Conservation (phyloP, 2,113 vertebrate genomes). For the Ailurus styani region DNA sequence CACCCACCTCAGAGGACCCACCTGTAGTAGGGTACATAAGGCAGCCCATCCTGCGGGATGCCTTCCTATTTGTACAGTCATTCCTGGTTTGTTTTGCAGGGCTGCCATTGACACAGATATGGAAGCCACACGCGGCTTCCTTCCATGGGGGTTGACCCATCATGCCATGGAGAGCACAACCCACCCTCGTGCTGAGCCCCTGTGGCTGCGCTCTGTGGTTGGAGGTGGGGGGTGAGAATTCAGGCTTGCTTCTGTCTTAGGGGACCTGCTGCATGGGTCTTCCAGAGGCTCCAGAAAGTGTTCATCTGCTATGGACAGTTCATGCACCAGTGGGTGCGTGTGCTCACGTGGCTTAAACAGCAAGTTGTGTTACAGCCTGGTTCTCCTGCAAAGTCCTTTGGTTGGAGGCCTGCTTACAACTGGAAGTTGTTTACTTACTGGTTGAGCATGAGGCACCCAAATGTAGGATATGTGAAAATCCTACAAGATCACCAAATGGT, state of each 20-base stretch:
- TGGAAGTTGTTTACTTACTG: too few relatives aligned
- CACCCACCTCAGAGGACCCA: background rate
- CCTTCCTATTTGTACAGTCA: background rate
- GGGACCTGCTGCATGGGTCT: background rate
- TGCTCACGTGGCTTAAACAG: accelerated
- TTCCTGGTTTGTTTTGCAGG: background rate
- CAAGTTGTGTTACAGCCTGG: too few relatives aligned
- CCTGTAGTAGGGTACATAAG: background rate
- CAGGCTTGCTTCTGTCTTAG: background rate
- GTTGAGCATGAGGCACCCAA: too few relatives aligned
- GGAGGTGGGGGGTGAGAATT: background rate
- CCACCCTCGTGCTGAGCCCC: background rate
- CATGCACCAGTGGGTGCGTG: accelerated
- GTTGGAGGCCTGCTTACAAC: too few relatives aligned
- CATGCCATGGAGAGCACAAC: background rate
- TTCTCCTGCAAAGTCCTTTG: too few relatives aligned
- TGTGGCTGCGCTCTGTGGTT: background rate
- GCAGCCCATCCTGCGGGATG: background rate
- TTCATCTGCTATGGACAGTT: background rate
- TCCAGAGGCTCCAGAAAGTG: background rate
- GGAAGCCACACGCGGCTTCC: background rate
- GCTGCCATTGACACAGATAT: background rate
- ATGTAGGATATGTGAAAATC: too few relatives aligned
- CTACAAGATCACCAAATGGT: too few relatives aligned
- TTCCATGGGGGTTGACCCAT: background rate